Base-by-base conservation (phyloP, 2,113 vertebrate species). In the Aldabrachelys gigantea region DNA sequence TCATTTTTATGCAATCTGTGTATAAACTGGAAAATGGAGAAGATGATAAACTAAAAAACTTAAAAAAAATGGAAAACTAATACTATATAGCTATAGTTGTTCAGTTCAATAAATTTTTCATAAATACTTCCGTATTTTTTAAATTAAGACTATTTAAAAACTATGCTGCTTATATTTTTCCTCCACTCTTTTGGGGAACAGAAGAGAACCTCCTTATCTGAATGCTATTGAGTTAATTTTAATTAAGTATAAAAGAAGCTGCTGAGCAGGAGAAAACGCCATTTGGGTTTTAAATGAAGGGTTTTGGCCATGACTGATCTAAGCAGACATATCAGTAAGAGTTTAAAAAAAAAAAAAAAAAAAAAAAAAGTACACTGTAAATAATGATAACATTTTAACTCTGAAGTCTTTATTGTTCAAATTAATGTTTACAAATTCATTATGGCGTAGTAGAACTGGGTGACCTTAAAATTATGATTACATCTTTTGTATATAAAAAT, bases 401-500 rank as follows among this genome's bases (percentile, higher is more conserved):
- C 56, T 57, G 24, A 93, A 79, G 16, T 80, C 44, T 85, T 89
- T 84, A 62, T 89, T 94, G 59, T n/a, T 22, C 8, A 59, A 4
- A 72, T 21, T 21, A 29, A 24, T 10, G 6, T 85, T 94, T 85
- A 76, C 31, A 87, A 94, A 84, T 89, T 56, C 47, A 6, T 38
- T 90, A 85, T 53, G 41, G n/a, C n/a, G 49, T 89, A 88, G 47
- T 72, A 72, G 75, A 80, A 38, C 27, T 50, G 31, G 88, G 50
- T 9, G 65, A 72, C 65, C 65, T 72, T 80, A 50, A 49, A 2
- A 90, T 95, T 93, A 85, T 95, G 50, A 25, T 91, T 90, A 59
- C 65, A 92, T 80, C 83, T 97, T 95, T 72, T 89, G 82, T 95
- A 17, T 94, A 53, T 89, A 85, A 54, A 85, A 27, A 94, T 75